Percentiles rank a stretch among this genome's conserved stretches.
These are phyloP conservation scores for Cantharis rustica DNA, from an alignment of 2,888 invertebrate species.

Conservation along the genomic window DNA sequence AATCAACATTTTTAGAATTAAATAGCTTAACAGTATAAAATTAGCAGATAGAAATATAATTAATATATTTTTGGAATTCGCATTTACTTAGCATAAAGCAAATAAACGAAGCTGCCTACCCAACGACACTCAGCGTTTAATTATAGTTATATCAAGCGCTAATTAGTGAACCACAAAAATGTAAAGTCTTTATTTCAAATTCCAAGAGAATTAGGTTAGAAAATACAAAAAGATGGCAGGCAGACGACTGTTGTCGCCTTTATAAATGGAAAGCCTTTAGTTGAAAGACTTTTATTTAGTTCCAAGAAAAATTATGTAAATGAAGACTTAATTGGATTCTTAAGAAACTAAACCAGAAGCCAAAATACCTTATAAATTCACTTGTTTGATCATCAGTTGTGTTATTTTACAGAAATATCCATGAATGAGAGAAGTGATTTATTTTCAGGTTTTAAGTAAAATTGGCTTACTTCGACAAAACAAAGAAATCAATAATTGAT, in stretches of 20 bases:
- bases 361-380: background rate
- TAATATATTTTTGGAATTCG: no score
- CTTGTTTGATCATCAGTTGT: no score
- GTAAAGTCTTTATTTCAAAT: background rate
- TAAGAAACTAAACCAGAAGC: background rate
- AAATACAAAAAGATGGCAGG: background rate
- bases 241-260: background rate
- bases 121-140: background rate
- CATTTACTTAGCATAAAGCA: background rate
- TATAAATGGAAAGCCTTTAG: background rate
- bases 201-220: background rate
- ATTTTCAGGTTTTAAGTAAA: background rate
- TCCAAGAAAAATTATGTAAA: no score
- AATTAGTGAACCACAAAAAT: background rate
- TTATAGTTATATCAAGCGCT: background rate
- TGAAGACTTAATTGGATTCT: background rate
- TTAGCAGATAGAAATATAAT: no score
- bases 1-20: no score
- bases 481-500: background rate
- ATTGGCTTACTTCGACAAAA: background rate
- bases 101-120: background rate
- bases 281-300: no score
- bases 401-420: background rate
- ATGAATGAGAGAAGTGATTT: background rate
- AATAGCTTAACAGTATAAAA: no score